Conservation (phyloP, 2,888 invertebrate species). For the Eledone cirrhosa region DNA sequence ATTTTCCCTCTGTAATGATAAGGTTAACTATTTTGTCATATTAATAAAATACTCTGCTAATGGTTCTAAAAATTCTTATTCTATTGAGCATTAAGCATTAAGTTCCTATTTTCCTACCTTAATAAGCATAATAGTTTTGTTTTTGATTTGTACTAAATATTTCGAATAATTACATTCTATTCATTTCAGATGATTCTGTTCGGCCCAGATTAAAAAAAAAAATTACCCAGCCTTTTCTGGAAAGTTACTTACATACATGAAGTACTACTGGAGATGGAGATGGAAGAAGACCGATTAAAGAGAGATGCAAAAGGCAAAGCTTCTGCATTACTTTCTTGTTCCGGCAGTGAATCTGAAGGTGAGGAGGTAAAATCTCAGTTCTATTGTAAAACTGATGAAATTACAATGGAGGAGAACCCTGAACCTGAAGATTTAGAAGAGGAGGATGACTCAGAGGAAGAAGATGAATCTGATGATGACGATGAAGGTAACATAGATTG, state of each 20-base stretch:
- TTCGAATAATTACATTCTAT: too few species aligned
- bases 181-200: slow-evolving; percentile 11
- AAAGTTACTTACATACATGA: slow-evolving; percentile 17
- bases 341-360: slow-evolving; percentile 24
- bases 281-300: slow-evolving; percentile 27
- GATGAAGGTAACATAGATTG: slow-evolving; percentile 30
- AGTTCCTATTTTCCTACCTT: too few species aligned
- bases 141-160: too few species aligned
- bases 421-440: slow-evolving; percentile 31
- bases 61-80: too few species aligned
- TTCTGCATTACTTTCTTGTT: neutral
- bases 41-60: too few species aligned
- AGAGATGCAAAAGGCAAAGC: slow-evolving; percentile 11
- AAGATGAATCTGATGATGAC: slow-evolving; percentile 35
- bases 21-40: too few species aligned
- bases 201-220: slow-evolving; percentile 10
- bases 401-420: slow-evolving; percentile 10
- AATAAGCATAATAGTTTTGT: too few species aligned
- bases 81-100: too few species aligned
- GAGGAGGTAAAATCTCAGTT: slow-evolving; percentile 5
- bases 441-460: slow-evolving; percentile 33
- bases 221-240: slow-evolving; percentile 8
- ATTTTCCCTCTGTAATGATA: too few species aligned
- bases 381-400: slow-evolving; percentile 12
- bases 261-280: neutral